Conservation (phyloP, 2,888 invertebrate species). For the Apamea sordens region DNA sequence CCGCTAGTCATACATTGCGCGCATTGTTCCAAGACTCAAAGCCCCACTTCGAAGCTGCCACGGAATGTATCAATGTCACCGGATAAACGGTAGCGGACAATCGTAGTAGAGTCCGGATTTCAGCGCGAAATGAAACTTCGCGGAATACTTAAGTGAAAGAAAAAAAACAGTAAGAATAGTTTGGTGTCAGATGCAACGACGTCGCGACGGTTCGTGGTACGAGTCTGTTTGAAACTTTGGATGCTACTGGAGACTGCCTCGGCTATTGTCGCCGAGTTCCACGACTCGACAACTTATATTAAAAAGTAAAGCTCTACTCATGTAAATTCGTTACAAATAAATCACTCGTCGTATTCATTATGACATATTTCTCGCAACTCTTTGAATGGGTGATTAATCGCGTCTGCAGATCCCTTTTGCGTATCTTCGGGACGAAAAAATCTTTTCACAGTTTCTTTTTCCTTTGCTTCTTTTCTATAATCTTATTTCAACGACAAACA, state of each 20-base stretch:
- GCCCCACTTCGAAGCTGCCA: slow-evolving; percentile 70
- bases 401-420: slow-evolving; percentile 24
- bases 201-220: slow-evolving; percentile 78
- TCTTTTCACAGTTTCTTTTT: slow-evolving; percentile 23
- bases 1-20: slow-evolving; percentile 73
- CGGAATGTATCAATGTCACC: slow-evolving; percentile 82
- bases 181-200: slow-evolving; percentile 87
- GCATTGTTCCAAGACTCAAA: slow-evolving; percentile 77
- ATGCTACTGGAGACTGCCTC: slow-evolving; percentile 67
- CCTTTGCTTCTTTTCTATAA: slow-evolving; percentile 32
- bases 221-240: slow-evolving; percentile 81
- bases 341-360: slow-evolving; percentile 46
- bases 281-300: slow-evolving; percentile 63
- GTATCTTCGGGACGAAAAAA: slow-evolving; percentile 33
- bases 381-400: slow-evolving; percentile 53
- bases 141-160: slow-evolving; percentile 83
- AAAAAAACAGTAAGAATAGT: slow-evolving; percentile 80
- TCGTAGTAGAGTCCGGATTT: slow-evolving; percentile 73
- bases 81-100: slow-evolving; percentile 76
- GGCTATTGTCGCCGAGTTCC: slow-evolving; percentile 68
- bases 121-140: slow-evolving; percentile 83
- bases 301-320: slow-evolving; percentile 59
- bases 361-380: slow-evolving; percentile 40
- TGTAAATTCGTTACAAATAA: slow-evolving; percentile 47
- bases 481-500: slow-evolving; percentile 38